Conservation (phyloP, 2,797 vertebrate genomes). For the Urosaurus nigricauda region DNA sequence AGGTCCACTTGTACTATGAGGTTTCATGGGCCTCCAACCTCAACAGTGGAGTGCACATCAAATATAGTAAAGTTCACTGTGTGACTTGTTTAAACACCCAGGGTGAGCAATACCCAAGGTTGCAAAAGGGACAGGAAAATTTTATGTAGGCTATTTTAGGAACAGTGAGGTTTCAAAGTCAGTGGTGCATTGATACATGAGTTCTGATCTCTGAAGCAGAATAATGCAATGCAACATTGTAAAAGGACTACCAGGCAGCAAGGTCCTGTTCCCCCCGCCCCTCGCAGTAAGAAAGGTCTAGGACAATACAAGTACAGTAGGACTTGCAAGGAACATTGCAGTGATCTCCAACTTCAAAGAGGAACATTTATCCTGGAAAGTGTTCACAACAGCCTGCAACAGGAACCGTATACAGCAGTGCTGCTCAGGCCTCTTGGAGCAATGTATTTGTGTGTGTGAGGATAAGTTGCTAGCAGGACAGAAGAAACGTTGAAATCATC, state of each 20-base stretch:
- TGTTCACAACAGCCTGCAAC: neutral
- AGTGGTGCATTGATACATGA: conserved; percentile 23
- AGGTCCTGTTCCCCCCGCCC: too few species aligned
- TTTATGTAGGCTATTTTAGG: conserved; percentile 26
- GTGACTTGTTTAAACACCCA: neutral
- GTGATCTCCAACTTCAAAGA: neutral
- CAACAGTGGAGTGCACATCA: neutral
- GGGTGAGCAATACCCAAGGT: neutral
- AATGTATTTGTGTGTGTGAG: too few species aligned
- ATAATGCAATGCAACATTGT: conserved; percentile 1
- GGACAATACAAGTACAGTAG: neutral
- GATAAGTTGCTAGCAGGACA: too few species aligned
- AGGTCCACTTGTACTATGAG: neutral
- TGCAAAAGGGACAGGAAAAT: neutral
- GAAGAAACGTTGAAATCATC: neutral
- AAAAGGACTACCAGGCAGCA: neutral
- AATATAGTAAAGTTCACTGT: neutral
- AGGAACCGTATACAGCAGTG: neutral
- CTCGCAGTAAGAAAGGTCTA: neutral
- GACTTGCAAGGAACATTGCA: neutral
- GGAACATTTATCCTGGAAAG: neutral
- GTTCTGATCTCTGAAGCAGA: conserved; percentile 31
- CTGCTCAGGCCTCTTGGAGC: neutral
- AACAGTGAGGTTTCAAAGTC: conserved; percentile 20
- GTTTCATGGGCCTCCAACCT: neutral